phyloP scores from a whole-genome alignment of 2,888 invertebrate species.

The Cantharis rustica region DNA sequence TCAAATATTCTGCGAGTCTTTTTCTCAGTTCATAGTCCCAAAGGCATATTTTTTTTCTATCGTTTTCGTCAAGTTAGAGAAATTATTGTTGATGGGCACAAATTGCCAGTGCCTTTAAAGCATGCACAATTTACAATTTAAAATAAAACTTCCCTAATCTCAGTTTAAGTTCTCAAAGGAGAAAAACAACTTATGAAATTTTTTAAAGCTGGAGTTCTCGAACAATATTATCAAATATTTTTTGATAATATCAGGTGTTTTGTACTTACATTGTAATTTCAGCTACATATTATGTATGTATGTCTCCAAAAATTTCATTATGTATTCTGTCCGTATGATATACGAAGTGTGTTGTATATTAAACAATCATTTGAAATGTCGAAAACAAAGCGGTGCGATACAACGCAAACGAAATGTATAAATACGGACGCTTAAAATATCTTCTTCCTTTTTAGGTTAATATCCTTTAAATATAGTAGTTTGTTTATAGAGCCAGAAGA shows the following conservation, averaged over 20 bases:
- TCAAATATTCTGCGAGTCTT: background rate
- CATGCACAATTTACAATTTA: background rate
- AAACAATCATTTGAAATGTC: background rate
- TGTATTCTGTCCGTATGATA: background rate
- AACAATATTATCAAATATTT: background rate
- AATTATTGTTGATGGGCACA: background rate
- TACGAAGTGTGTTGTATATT: background rate
- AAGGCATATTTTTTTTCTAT: background rate
- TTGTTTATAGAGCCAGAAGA: background rate
- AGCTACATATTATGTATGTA: background rate
- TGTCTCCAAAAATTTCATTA: background rate
- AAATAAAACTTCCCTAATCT: background rate
- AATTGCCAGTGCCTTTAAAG: background rate
- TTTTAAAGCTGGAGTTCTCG: background rate
- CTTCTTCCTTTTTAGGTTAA: background rate
- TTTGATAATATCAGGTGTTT: background rate
- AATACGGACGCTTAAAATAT: background rate
- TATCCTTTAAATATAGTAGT: background rate
- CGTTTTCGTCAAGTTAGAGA: background rate
- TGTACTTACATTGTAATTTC: background rate
- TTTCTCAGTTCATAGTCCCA: background rate
- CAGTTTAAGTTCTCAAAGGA: background rate
- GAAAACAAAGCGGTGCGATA: background rate
- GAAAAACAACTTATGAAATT: background rate
- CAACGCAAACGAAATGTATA: background rate